Conservation (phyloP, 2,113 vertebrate species). For the Rhinichthys klamathensis region DNA sequence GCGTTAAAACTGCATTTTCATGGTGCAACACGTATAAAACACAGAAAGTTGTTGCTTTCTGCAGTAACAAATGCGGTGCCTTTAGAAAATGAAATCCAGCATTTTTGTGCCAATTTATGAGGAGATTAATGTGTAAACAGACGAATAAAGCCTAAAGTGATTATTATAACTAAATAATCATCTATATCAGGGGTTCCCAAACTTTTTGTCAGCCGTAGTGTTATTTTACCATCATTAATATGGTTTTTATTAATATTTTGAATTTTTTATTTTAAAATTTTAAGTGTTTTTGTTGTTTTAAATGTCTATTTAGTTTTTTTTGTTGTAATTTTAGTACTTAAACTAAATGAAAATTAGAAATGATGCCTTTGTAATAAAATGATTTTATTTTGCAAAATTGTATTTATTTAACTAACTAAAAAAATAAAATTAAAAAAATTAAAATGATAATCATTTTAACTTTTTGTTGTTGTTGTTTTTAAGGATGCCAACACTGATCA, state of each 20-base stretch:
- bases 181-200: background rate
- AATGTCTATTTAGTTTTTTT: background rate
- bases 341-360: background rate
- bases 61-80: background rate
- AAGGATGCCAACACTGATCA: too few species aligned
- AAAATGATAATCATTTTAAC: background rate
- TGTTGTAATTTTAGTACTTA: background rate
- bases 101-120: background rate
- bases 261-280: too few species aligned
- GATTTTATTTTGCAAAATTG: too few species aligned
- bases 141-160: background rate
- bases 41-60: background rate
- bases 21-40: background rate
- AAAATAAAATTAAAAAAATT: too few species aligned
- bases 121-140: background rate
- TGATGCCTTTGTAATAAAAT: background rate
- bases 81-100: background rate
- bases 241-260: background rate
- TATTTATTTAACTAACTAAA: too few species aligned
- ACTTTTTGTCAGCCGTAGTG: background rate
- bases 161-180: background rate
- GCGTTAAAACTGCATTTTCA: background rate
- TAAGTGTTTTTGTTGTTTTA: background rate
- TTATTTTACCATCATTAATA: too few species aligned
- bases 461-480: too few species aligned